These are phyloP conservation scores for Chlamydotis undulata DNA, from an alignment of 2,113 vertebrate species.

Conservation along the genomic window DNA sequence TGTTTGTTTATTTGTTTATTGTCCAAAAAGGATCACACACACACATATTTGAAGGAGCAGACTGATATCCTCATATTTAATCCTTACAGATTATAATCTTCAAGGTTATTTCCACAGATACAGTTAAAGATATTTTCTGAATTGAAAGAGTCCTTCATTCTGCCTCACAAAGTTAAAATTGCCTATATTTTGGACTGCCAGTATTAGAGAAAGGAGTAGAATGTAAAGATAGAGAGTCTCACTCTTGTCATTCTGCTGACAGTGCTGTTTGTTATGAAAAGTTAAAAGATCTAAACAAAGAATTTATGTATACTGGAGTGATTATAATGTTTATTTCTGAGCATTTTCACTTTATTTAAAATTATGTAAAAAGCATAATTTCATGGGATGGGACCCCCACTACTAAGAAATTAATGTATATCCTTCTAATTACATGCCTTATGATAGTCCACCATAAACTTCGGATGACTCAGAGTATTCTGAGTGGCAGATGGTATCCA, in stretches of 20 bases:
- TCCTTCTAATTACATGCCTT: not conserved
- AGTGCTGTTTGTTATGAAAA: not conserved
- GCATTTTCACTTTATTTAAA: not conserved
- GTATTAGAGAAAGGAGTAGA: not conserved
- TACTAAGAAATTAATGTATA: not conserved
- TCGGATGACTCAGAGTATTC: not conserved
- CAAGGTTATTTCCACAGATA: not conserved
- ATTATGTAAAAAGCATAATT: not conserved
- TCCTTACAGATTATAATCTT: not conserved
- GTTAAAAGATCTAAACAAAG: not conserved
- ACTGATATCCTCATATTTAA: not conserved
- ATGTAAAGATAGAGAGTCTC: not conserved
- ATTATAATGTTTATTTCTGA: not conserved
- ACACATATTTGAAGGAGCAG: not conserved
- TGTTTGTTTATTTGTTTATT: not conserved
- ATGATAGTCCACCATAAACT: not conserved
- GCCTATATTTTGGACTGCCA: not conserved
- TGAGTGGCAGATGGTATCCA: not conserved
- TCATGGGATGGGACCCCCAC: not conserved
- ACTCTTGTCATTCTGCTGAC: not conserved
- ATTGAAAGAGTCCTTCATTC: not conserved
- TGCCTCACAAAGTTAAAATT: not conserved
- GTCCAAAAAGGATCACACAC: not conserved
- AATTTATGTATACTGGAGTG: not conserved
- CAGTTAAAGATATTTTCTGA: not conserved